Conservation (phyloP, 2,797 vertebrate species). For the Galago senegalensis region DNA sequence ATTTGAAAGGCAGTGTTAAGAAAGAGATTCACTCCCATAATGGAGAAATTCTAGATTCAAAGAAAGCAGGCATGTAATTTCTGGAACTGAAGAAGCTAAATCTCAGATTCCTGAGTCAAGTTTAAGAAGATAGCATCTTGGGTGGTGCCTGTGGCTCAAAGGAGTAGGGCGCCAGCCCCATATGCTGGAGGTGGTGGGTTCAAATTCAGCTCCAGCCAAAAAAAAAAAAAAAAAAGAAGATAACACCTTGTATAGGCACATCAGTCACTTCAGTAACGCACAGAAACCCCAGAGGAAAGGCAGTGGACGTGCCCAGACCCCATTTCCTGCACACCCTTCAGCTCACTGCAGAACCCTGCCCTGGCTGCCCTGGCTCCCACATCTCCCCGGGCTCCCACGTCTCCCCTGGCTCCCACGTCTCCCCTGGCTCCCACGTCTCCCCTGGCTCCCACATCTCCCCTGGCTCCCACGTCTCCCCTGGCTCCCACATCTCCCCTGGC, state of each 20-base stretch:
- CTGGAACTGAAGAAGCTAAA: slow-evolving; percentile 80
- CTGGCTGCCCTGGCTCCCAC: too few relatives aligned
- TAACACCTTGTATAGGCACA: slow-evolving; percentile 66
- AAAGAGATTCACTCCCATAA: slow-evolving; percentile 75
- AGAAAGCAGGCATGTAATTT: slow-evolving; percentile 62
- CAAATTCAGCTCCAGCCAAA: too few relatives aligned
- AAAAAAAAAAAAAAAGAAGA: too few relatives aligned
- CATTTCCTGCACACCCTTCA: background rate
- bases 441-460: background rate
- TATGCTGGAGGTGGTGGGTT: too few relatives aligned
- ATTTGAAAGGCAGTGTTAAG: slow-evolving; percentile 81
- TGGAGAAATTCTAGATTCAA: slow-evolving; percentile 79
- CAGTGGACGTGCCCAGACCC: background rate
- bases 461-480: too few relatives aligned
- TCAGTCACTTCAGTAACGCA: background rate
- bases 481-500: background rate
- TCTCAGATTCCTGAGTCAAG: slow-evolving; percentile 69
- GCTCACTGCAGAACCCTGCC: too few relatives aligned
- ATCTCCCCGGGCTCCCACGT: too few relatives aligned
- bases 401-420: too few relatives aligned
- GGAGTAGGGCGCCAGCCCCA: too few relatives aligned
- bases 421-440: too few relatives aligned
- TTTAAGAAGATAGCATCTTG: slow-evolving; percentile 61
- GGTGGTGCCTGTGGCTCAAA: too few relatives aligned
- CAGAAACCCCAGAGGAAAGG: background rate